phyloP scores from a whole-genome alignment of 2,888 invertebrate species.

The Apotomis betuletana region DNA sequence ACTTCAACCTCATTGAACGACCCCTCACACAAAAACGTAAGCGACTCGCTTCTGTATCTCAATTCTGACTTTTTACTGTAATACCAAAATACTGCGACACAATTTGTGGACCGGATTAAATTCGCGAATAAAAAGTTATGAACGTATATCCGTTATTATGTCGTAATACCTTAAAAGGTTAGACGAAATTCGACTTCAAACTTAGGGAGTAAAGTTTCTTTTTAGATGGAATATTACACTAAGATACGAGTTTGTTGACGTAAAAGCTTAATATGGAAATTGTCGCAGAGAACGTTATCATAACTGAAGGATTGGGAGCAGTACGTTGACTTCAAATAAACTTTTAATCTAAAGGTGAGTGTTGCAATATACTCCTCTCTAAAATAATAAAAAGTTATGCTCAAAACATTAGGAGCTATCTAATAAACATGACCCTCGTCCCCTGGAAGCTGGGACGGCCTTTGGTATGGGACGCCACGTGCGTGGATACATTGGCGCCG shows the following conservation, averaged over 20 bases:
- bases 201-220: not conserved
- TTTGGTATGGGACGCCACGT: too few relatives aligned
- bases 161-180: not conserved
- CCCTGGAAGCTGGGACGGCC: too few relatives aligned
- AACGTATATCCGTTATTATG: not conserved
- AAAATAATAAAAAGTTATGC: too few relatives aligned
- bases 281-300: conserved; percentile 10
- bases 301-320: not conserved
- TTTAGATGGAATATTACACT: not conserved
- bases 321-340: not conserved
- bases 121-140: conserved; percentile 23
- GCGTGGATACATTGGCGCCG: too few relatives aligned
- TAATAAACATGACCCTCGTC: too few relatives aligned
- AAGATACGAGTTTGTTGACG: conserved; percentile 5
- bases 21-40: not conserved
- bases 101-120: conserved; percentile 30
- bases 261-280: conserved; percentile 14
- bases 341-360: not conserved
- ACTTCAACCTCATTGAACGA: not conserved
- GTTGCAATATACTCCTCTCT: too few relatives aligned
- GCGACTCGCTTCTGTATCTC: not conserved
- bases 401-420: too few relatives aligned
- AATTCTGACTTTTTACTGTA: not conserved
- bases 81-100: conserved; percentile 1
- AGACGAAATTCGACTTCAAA: not conserved